Evolutionary conservation across 2,888 invertebrate genomes (phyloP), one percentile per base, ranked within the genome.

Genomic region (Drosophila suboccidentalis): DNA sequence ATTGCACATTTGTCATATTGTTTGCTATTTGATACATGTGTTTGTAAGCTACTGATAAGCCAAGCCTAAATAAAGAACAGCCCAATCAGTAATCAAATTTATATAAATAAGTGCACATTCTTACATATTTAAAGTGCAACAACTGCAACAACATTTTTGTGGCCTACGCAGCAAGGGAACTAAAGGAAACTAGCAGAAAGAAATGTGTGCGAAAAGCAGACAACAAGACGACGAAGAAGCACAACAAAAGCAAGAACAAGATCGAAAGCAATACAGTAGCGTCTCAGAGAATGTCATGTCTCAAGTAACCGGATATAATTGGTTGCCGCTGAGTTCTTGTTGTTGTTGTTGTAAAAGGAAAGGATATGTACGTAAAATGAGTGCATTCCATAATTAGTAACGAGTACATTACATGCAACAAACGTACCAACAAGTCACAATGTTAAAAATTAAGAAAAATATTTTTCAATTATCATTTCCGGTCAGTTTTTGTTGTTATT

Each of bases 391-490:
- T 89, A 89, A 89, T 89, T 87, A 89, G 89, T 82, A 72, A 64
- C 82, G 68, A 74, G 74, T 59, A 72, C 55, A 57, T 44, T 58
- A 47, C 47, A 58, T 47, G 38, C 58, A 58, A 38, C 58, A 49
- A 74, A 63, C 59, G 49, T 60, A 29, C 53, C 11, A 43, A 49
- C 43, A 64, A 41, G 38, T 44, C 41, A 65, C 64, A 78, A 81
- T 71, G 69, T 68, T 71, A 41, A 82, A 75, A 79, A 77, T 47
- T 43, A 70, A 85, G 76, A 82, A 85, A 87, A 70, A 70, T 68
- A 69, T 76, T 82, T 87, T 85, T 87, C 89, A 84, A 85, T 85
- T 85, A 89, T 85, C 84, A 85, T 89, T 85, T 85, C 84, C 84
- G 85, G 89, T 71, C 70, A 75, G 58, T 71, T 72, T 49, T 57